Base-by-base conservation (phyloP, 2,797 vertebrate species). In the Poeciliopsis paucimaculata region DNA sequence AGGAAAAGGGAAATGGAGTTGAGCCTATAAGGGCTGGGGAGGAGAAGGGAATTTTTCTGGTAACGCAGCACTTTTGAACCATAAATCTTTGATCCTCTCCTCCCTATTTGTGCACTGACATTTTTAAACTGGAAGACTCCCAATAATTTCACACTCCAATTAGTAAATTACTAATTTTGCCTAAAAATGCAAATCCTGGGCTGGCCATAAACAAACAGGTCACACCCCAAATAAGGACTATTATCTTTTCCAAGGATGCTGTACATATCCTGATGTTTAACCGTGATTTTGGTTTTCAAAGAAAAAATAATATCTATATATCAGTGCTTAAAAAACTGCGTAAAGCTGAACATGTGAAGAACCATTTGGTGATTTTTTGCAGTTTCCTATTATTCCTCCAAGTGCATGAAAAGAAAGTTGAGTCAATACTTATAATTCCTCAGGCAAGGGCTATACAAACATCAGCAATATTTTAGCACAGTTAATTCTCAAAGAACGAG, bases 71-170 rank as follows among this genome's bases (percentile, higher is more conserved):
- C 84, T 93, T 94, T 91, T 91, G 15, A 86, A 88, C 79, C 82
- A 93, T 95, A 93, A 93, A 92, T 94, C 94, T 93, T 91, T 92
- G 90, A 94, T 92, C 89, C 79, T 90, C 79, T 83, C 79, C 72
- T 90, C 82, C 86, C 78, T 89, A 77, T 90, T 92, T 93, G 86
- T 84, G 88, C 90, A 89, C 76, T 90, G 77, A 85, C 90, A 87
- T 86, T 92, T 70, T 90, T 84, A 78, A 80, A 88, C 89, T 86
- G 84, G 80, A 88, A 84, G 81, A 82, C 82, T 87, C 86, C 82
- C 80, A 81, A 77, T 92, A 84, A 94, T 93, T 94, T 94, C 93
- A 94, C 90, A 90, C 88, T 90, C 89, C 90, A 95, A 94, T 94
- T 94, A 94, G 89, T 91, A 92, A 91, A 95, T 92, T 87, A 88